A percentile compares a stretch with the other conserved stretches of the same genome.
Conservation (phyloP, 92 coral and sea anemone genomes). For the Phenganax marumi region DNA sequence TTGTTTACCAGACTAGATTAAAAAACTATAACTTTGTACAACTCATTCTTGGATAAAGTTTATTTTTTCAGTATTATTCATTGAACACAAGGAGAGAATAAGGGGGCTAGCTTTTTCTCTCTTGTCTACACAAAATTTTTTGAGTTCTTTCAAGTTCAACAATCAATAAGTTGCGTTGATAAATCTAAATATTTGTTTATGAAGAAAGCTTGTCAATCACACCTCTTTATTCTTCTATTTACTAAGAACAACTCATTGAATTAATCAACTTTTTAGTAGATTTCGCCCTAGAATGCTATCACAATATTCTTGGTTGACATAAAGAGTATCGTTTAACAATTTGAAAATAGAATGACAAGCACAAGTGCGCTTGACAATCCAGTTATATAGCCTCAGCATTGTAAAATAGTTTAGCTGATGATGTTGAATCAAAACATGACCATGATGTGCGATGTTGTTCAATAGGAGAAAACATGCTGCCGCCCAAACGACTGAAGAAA, state of each 20-base stretch:
- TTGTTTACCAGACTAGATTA: neutral
- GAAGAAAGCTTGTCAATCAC: conserved; percentile 27
- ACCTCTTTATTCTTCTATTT: neutral
- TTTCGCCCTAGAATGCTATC: neutral
- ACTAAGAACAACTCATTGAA: neutral
- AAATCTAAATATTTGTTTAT: conserved; percentile 18
- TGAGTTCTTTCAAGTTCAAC: too few relatives aligned
- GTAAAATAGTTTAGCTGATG: neutral
- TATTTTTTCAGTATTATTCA: too few relatives aligned
- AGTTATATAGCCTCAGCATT: too few relatives aligned
- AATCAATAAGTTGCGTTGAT: neutral
- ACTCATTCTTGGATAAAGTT: too few relatives aligned
- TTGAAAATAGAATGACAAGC: too few relatives aligned
- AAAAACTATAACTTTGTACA: too few relatives aligned
- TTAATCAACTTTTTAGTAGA: neutral
- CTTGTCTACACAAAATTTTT: too few relatives aligned
- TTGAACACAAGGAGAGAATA: too few relatives aligned
- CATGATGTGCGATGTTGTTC: neutral
- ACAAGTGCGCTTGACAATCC: too few relatives aligned
- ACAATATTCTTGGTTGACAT: too few relatives aligned
- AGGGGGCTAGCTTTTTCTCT: too few relatives aligned
- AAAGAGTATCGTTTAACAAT: too few relatives aligned
- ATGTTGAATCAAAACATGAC: neutral
- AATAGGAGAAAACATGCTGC: conserved; percentile 4
- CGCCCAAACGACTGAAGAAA: neutral